Conservation (phyloP, 2,888 invertebrate genomes). For the Venusia cambrica region DNA sequence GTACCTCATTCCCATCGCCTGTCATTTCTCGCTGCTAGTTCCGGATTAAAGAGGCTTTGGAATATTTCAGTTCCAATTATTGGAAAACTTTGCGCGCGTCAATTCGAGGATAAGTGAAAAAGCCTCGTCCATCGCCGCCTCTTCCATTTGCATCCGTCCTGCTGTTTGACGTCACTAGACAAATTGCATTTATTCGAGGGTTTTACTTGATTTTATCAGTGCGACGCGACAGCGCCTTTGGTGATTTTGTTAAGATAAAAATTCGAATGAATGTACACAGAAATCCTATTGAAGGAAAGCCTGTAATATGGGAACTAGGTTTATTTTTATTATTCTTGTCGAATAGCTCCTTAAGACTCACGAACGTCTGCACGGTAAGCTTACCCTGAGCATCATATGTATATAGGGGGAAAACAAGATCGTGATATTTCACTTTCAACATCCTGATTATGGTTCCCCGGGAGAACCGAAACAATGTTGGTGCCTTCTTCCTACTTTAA, state of each 20-base stretch:
- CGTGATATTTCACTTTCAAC: conserved; percentile 36
- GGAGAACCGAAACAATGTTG: too few species aligned
- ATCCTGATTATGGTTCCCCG: conserved; percentile 33
- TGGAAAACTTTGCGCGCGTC: conserved; percentile 51
- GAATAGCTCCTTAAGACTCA: conserved; percentile 38
- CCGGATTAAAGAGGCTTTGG: conserved; percentile 6
- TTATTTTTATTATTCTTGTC: conserved; percentile 48
- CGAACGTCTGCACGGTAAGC: conserved; percentile 41
- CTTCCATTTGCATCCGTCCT: conserved; percentile 38
- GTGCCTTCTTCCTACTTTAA: too few species aligned
- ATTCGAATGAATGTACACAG: too few species aligned
- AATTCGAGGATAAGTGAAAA: conserved; percentile 22
- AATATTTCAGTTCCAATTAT: conserved; percentile 49
- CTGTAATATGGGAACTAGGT: too few species aligned
- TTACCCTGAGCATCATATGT: conserved; percentile 45
- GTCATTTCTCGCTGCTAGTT: too few species aligned
- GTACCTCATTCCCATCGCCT: too few species aligned
- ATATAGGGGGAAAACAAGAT: conserved; percentile 36
- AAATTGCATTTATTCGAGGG: conserved; percentile 14
- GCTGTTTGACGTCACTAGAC: conserved; percentile 30
- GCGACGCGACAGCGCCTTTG: too few species aligned
- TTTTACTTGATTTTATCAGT: too few species aligned
- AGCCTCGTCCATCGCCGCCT: conserved; percentile 33
- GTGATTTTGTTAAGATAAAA: too few species aligned
- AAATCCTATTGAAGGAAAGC: too few species aligned